A percentile compares a stretch with the other conserved stretches of the same genome.
Evolutionary conservation across 2,113 vertebrate genomes (phyloP).

Genomic region (Sinocyclocheilus maitianheensis): DNA sequence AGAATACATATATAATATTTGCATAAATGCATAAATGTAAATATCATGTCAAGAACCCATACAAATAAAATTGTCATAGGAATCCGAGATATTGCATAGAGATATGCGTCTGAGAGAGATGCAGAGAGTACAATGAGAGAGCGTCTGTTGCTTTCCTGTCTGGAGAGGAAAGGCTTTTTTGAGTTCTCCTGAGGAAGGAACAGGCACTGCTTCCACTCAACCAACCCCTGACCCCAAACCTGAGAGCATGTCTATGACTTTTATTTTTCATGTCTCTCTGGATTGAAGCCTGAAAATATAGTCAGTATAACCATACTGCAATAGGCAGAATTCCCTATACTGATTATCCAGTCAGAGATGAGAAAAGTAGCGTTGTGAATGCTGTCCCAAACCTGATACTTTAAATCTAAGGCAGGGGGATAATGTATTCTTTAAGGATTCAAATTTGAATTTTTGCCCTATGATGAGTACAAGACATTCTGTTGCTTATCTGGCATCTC

Average conservation of each 20-base stretch:
- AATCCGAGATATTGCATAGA: not conserved
- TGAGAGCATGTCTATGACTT: not conserved
- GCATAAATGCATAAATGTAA: not conserved
- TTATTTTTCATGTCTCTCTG: not conserved
- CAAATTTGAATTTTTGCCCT: not conserved
- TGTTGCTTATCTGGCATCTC: not conserved
- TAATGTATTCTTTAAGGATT: not conserved
- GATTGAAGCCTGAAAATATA: not conserved
- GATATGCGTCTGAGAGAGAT: not conserved
- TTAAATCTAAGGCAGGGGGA: not conserved
- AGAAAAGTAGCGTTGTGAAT: not conserved
- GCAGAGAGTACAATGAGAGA: not conserved
- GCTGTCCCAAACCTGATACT: not conserved
- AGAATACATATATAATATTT: not conserved
- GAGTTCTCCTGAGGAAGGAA: constrained; percentile 27
- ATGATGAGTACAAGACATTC: not conserved
- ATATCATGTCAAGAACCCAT: not conserved
- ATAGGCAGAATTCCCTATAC: not conserved
- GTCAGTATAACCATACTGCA: not conserved
- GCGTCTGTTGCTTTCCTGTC: not conserved
- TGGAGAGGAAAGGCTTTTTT: not conserved
- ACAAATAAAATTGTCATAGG: not conserved
- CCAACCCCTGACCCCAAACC: constrained; percentile 17
- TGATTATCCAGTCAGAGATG: not conserved
- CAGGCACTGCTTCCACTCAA: not conserved